These are phyloP conservation scores for Coilia nasus DNA, from an alignment of 2,797 vertebrate species.

Conservation along the genomic window DNA sequence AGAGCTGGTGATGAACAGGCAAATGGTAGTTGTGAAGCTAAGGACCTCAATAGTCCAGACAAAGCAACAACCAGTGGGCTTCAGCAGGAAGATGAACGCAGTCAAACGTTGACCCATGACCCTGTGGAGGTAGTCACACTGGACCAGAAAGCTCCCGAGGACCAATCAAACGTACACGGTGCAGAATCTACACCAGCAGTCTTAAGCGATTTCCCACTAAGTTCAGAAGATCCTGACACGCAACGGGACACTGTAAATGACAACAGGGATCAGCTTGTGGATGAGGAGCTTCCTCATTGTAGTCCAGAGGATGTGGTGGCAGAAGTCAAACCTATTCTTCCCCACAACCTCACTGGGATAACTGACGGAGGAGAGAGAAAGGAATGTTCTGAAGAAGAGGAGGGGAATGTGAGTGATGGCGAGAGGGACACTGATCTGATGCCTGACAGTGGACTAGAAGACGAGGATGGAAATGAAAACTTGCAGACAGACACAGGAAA, in stretches of 20 bases:
- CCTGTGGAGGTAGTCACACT: not conserved
- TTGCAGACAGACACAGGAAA: not conserved
- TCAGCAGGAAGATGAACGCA: not conserved
- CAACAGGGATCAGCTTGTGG: not conserved
- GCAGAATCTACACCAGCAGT: not conserved
- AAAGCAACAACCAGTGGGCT: not conserved
- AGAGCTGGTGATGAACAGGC: not conserved
- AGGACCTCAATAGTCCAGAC: not conserved
- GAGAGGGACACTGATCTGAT: not conserved
- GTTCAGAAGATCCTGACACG: not conserved
- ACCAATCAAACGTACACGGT: not conserved
- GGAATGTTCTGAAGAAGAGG: not conserved
- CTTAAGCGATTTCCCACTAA: not conserved
- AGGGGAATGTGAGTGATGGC: not conserved
- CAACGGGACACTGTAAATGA: not conserved
- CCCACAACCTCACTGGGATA: not conserved
- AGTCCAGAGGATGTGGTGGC: not conserved
- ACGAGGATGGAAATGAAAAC: not conserved
- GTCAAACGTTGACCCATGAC: not conserved
- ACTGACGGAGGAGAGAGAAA: not conserved
- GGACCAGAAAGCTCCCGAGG: not conserved
- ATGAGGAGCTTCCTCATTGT: not conserved
- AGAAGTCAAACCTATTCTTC: not conserved
- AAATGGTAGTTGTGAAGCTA: not conserved
- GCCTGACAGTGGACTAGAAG: not conserved